These are phyloP conservation scores for Lutjanus argentimaculatus DNA, from an alignment of 2,797 vertebrate species.

Conservation along the genomic window DNA sequence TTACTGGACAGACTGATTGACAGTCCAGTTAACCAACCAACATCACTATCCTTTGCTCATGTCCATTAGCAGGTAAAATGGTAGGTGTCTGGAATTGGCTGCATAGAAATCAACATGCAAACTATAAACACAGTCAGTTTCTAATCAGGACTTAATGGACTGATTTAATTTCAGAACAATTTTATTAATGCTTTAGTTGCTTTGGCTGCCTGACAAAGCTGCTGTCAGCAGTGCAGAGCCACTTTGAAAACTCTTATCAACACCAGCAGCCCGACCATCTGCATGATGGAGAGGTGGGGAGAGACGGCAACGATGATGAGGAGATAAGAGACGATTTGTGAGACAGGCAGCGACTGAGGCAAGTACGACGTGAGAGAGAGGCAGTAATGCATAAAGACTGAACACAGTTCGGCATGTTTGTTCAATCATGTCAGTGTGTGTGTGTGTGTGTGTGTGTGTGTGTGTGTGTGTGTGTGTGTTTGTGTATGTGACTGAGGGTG, in stretches of 20 bases:
- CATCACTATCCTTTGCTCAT: not conserved
- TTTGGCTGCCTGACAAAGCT: constrained; percentile 39
- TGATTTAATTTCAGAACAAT: constrained; percentile 31
- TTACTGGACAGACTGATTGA: not conserved
- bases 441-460: constrained; percentile 19
- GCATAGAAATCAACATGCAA: not conserved
- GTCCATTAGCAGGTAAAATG: not conserved
- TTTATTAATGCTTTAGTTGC: constrained; percentile 42
- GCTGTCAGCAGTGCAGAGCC: constrained; percentile 40
- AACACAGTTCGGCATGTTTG: constrained; percentile 62
- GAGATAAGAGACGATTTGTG: constrained; percentile 56
- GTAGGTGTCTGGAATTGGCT: not conserved
- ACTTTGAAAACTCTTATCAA: constrained; percentile 63
- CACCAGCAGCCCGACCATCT: constrained; percentile 44
- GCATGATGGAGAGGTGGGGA: constrained; percentile 47
- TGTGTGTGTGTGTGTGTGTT: constrained; percentile 10
- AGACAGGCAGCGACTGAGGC: constrained; percentile 11
- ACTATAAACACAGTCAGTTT: not conserved
- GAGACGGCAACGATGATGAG: constrained; percentile 31
- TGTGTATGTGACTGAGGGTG: constrained; percentile 29
- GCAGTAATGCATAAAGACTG: constrained; percentile 29
- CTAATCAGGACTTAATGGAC: constrained; percentile 3
- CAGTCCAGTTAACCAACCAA: not conserved
- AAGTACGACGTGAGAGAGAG: not conserved
- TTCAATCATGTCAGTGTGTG: constrained; percentile 42